A percentile compares a stretch with the other conserved stretches of the same genome.
phyloP scores from a whole-genome alignment of 2,888 invertebrate species.

The Prenolepis imparis region DNA sequence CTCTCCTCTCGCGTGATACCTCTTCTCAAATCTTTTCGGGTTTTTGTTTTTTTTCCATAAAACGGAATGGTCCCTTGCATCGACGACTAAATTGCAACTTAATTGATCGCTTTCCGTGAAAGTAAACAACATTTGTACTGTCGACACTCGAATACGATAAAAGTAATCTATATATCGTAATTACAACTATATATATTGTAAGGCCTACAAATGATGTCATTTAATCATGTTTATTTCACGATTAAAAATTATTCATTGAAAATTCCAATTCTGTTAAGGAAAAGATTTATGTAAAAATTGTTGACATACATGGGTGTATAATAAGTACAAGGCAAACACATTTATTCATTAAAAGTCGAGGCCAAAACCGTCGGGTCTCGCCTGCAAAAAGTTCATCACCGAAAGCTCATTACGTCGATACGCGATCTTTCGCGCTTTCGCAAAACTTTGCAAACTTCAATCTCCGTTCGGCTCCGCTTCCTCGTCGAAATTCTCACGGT shows the following conservation, averaged over 20 bases:
- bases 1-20: no score
- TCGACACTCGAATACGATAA: neutral
- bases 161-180: neutral
- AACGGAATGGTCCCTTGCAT: slow-evolving; percentile 22
- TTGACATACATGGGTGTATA: neutral
- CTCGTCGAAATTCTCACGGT: slow-evolving; percentile 72
- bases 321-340: slow-evolving; percentile 32
- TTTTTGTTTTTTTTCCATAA: neutral
- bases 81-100: slow-evolving; percentile 58
- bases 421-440: slow-evolving; percentile 66
- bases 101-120: slow-evolving; percentile 75
- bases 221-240: neutral
- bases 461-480: slow-evolving; percentile 61
- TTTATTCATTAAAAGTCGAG: slow-evolving; percentile 31
- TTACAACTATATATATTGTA: no score
- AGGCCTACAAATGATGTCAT: neutral
- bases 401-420: slow-evolving; percentile 67
- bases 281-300: neutral
- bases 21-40: slow-evolving; percentile 11
- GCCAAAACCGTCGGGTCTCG: slow-evolving; percentile 6
- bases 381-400: slow-evolving; percentile 43
- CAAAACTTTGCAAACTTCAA: slow-evolving; percentile 66
- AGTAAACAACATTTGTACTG: slow-evolving; percentile 57
- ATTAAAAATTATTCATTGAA: neutral
- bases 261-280: neutral